phyloP scores from a whole-genome alignment of 37 sponge, comb jelly and placozoan species.

The Petrosia ficiformis region DNA sequence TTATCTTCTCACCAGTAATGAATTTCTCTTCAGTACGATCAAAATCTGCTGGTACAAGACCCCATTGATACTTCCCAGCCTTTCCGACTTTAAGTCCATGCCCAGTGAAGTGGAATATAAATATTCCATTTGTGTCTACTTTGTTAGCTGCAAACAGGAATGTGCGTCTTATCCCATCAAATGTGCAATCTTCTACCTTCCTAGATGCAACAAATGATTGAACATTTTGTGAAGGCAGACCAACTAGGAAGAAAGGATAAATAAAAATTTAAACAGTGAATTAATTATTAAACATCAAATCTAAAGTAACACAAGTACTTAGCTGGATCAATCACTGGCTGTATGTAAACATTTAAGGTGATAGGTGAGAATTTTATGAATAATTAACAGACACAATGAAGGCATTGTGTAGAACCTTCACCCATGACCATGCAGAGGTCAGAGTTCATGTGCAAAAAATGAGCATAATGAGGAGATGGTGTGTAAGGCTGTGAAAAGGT shows the following conservation, averaged over 20 bases:
- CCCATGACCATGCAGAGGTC: no score
- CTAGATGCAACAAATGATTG: slow-evolving; percentile 23
- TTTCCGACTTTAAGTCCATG: slow-evolving; percentile 47
- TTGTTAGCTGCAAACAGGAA: slow-evolving; percentile 44
- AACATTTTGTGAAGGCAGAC: slow-evolving; percentile 9
- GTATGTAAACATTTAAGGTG: no score
- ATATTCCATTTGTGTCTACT: slow-evolving; percentile 46
- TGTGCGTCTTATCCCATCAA: slow-evolving; percentile 36
- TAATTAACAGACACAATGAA: no score
- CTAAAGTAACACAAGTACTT: no score
- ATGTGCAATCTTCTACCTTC: slow-evolving; percentile 13
- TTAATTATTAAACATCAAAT: no score
- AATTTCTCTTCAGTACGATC: slow-evolving; percentile 14
- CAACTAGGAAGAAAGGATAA: neutral
- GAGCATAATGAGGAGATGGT: no score
- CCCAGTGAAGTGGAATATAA: slow-evolving; percentile 66
- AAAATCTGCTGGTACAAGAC: slow-evolving; percentile 18
- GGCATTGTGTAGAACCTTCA: neutral
- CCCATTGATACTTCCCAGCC: neutral
- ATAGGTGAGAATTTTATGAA: no score
- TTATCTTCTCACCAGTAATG: slow-evolving; percentile 23
- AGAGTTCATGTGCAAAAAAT: no score
- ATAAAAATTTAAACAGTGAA: no score
- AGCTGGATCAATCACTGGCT: neutral
- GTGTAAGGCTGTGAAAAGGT: no score